Conservation (phyloP, 1,140 invertebrate species). For the Bombus polaris region DNA sequence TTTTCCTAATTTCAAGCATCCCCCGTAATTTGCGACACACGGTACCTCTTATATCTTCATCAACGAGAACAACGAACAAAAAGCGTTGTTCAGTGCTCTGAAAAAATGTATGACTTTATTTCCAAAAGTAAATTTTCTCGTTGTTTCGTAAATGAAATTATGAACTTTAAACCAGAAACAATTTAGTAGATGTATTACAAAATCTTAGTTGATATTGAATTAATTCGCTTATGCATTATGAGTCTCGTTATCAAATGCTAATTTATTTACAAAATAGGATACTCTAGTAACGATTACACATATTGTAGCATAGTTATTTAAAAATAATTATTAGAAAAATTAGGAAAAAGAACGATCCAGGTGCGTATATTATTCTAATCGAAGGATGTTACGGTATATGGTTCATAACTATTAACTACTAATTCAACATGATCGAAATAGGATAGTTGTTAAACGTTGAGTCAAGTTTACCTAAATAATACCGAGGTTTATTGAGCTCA, state of each 20-base stretch:
- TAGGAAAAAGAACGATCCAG: too few relatives aligned
- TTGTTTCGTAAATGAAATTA: background rate
- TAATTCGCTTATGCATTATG: background rate
- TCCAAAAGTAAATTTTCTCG: background rate
- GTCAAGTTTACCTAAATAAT: background rate
- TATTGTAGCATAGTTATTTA: background rate
- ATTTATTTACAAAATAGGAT: background rate
- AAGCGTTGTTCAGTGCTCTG: background rate
- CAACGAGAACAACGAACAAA: background rate
- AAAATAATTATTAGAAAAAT: too few relatives aligned
- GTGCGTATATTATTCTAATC: too few relatives aligned
- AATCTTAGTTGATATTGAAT: background rate
- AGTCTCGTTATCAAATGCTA: background rate
- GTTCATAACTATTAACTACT: background rate
- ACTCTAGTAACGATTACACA: background rate
- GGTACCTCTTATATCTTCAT: background rate
- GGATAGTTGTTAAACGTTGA: background rate
- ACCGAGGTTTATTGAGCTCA: background rate
- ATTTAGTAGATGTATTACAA: background rate
- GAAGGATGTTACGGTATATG: too few relatives aligned
- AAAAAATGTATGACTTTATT: background rate
- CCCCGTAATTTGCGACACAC: too few relatives aligned
- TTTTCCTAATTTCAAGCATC: background rate
- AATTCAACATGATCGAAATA: background rate
- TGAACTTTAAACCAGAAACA: background rate